Evolutionary conservation across 2,888 invertebrate species (phyloP), one percentile per base, ranked within the genome.

Genomic region (Oxycera nigricornis): DNA sequence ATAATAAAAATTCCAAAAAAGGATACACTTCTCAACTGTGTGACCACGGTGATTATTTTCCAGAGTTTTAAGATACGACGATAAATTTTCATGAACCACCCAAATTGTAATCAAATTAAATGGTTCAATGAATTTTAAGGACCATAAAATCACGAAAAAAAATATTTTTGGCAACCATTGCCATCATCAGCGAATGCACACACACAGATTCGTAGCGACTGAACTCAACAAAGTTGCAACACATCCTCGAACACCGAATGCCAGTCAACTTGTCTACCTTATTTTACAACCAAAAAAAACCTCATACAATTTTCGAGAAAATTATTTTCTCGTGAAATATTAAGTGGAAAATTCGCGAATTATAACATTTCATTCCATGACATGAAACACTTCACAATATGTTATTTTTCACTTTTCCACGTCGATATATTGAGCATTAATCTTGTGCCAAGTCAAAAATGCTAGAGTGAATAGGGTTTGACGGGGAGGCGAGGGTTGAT

Each of bases 381-480:
- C 46, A 46, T 46, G 46, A 46, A 46, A 14, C 17, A n/a, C 17
- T n/a, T 17, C 17, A 46, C 46, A 46, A 46, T 46, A 46, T 46
- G 46, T 46, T 46, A 46, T 46, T 46, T 46, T 46, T 46, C 46
- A 46, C 46, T 46, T 46, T 46, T 46, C n/a, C 11, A 46, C 46
- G 46, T 46, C 46, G 46, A 46, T 46, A n/a, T n/a, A 46, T 17
- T 46, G 46, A 46, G 46, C 46, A 46, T 46, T 46, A 46, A 46
- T 46, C 46, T 46, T 46, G n/a, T n/a, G 46, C 46, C 46, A 46
- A 46, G 46, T 46, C 17, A 46, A 46, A 46, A 3, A 46, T 7
- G 46, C 14, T 3, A 17, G 14, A 14, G 11, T 14, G 46, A 17
- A 46, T 46, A 17, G 14, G 46, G 46, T 14, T 14, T 3, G 3